phyloP scores from a whole-genome alignment of 2,797 vertebrate genomes.

The Pangasius sanitwongsei region DNA sequence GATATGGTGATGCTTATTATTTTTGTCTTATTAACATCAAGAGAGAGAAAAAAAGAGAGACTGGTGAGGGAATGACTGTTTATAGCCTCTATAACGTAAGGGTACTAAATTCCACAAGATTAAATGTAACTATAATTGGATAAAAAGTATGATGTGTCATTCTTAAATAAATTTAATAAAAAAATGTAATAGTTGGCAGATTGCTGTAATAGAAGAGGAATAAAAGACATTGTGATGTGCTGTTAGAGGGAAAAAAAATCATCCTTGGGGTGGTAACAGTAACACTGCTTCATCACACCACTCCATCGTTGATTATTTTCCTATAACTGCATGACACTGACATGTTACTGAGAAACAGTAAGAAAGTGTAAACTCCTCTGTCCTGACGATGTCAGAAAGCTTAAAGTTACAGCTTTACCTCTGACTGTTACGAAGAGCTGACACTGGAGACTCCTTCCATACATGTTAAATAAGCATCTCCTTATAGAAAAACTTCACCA shows the following conservation, averaged over 20 bases:
- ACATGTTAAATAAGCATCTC: too few relatives aligned
- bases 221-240: background rate
- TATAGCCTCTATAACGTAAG: background rate
- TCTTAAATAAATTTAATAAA: background rate
- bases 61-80: background rate
- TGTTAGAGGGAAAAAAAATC: background rate
- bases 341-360: background rate
- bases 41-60: background rate
- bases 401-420: background rate
- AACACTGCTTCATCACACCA: background rate
- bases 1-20: background rate
- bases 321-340: background rate
- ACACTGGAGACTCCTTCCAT: background rate
- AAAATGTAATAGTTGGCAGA: background rate
- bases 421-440: background rate
- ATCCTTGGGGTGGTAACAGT: background rate
- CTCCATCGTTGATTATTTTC: background rate
- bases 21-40: background rate
- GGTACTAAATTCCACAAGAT: background rate
- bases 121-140: background rate
- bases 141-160: background rate
- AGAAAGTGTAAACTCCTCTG: too few relatives aligned
- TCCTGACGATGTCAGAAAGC: too few relatives aligned
- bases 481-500: background rate
- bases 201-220: background rate